These are phyloP conservation scores for Phycodurus eques DNA, from an alignment of 2,113 vertebrate genomes.

Conservation along the genomic window DNA sequence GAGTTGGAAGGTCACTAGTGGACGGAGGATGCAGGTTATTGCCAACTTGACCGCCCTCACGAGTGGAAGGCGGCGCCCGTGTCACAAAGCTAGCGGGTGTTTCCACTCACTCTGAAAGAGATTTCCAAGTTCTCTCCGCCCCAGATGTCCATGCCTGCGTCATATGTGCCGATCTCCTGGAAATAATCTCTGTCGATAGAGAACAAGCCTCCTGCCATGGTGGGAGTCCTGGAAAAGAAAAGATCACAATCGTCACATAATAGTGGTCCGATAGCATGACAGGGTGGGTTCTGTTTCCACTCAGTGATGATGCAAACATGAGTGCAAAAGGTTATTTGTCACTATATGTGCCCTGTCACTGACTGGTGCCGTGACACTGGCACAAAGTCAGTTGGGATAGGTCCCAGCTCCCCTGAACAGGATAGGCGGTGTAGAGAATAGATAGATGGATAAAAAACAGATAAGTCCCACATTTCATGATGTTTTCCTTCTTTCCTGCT, in stretches of 20 bases:
- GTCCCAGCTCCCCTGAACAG: background rate
- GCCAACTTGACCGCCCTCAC: background rate
- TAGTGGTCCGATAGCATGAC: constrained; percentile 9
- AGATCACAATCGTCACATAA: constrained; percentile 40
- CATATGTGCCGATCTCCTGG: constrained; percentile 97
- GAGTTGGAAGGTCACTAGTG: background rate
- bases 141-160: constrained; percentile 99
- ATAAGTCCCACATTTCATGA: constrained; percentile 29
- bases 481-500: constrained; percentile 25
- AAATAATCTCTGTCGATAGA: constrained; percentile 99
- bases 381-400: background rate
- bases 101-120: constrained; percentile 88
- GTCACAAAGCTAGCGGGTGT: constrained; percentile 21
- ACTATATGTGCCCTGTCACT: too few relatives aligned
- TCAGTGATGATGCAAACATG: background rate
- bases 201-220: constrained; percentile 98
- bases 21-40: background rate
- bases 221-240: constrained; percentile 83
- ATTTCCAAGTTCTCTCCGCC: constrained; percentile 99
- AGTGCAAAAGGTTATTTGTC: too few relatives aligned
- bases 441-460: constrained; percentile 9
- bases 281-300: background rate
- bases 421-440: background rate
- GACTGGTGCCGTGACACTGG: background rate
- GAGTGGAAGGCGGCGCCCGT: constrained; percentile 1